These are phyloP conservation scores for Engystomops pustulosus DNA, from an alignment of 2,113 vertebrate genomes.

Conservation along the genomic window DNA sequence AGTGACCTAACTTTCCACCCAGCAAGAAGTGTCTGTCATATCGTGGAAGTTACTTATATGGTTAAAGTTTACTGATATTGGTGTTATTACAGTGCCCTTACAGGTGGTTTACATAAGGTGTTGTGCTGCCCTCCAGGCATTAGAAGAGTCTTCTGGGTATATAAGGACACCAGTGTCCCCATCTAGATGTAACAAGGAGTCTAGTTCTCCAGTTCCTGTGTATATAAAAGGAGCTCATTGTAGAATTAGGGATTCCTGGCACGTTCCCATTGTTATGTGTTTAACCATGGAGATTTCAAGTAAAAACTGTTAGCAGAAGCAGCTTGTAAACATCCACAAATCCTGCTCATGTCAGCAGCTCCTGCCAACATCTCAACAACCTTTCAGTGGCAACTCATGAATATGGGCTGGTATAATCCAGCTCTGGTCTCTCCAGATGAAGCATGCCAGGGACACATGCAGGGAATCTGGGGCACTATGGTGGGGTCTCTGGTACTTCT, in stretches of 20 bases:
- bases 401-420: background rate
- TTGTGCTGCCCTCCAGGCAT: background rate
- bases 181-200: background rate
- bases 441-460: background rate
- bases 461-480: background rate
- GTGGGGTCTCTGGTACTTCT: background rate
- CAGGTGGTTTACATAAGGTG: too few relatives aligned
- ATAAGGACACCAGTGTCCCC: constrained; percentile 28
- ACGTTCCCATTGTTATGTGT: constrained; percentile 47
- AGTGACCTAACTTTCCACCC: too few relatives aligned
- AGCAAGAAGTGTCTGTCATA: too few relatives aligned
- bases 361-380: constrained; percentile 54
- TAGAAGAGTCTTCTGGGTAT: background rate
- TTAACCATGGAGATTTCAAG: constrained; percentile 60
- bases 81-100: too few relatives aligned
- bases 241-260: constrained; percentile 21
- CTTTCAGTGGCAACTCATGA: constrained; percentile 8
- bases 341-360: constrained; percentile 33
- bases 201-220: background rate
- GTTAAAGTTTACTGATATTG: too few relatives aligned
- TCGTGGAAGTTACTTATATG: too few relatives aligned
- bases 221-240: constrained; percentile 19
- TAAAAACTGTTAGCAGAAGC: constrained; percentile 24
- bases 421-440: constrained; percentile 54
- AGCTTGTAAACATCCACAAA: constrained; percentile 57